Conservation (phyloP, 64 coral and sea anemone species). For the Dendronephthya gigantea region DNA sequence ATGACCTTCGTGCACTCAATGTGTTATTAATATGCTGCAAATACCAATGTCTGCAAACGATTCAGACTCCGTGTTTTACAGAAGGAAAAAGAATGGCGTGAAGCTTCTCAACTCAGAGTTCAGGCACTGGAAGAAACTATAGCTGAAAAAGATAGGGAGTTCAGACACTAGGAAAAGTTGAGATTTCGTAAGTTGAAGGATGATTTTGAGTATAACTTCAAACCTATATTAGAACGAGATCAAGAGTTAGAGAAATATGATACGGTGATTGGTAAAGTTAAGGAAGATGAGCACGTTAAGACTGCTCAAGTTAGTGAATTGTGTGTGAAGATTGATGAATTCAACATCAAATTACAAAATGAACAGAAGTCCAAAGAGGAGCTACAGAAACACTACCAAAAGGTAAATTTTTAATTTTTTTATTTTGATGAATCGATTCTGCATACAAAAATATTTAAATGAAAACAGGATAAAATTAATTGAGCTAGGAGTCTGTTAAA, state of each 20-base stretch:
- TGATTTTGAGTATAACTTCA: conserved; percentile 91
- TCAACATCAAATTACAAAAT: conserved; percentile 48
- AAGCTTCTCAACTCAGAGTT: conserved; percentile 55
- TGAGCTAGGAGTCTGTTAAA: no score
- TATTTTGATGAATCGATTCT: no score
- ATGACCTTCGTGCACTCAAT: no score
- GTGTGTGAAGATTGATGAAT: conserved; percentile 77
- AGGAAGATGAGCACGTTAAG: conserved; percentile 40
- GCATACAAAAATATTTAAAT: no score
- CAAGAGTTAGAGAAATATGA: conserved; percentile 77
- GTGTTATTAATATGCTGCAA: no score
- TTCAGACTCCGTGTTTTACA: conserved; percentile 31
- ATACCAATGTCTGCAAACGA: background rate
- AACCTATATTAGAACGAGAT: conserved; percentile 70
- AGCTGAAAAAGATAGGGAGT: conserved; percentile 50
- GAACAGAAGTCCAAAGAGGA: conserved; percentile 73
- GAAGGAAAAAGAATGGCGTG: conserved; percentile 96
- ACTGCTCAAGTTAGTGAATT: conserved; percentile 83
- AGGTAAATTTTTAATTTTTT: conserved; percentile 42
- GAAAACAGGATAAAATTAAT: no score
- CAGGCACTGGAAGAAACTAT: conserved; percentile 57
- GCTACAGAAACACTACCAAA: conserved; percentile 73
- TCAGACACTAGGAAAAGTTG: conserved; percentile 55
- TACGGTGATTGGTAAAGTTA: conserved; percentile 51
- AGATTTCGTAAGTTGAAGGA: conserved; percentile 85